Conservation (phyloP, 2,113 vertebrate species). For the Tiliqua scincoides region DNA sequence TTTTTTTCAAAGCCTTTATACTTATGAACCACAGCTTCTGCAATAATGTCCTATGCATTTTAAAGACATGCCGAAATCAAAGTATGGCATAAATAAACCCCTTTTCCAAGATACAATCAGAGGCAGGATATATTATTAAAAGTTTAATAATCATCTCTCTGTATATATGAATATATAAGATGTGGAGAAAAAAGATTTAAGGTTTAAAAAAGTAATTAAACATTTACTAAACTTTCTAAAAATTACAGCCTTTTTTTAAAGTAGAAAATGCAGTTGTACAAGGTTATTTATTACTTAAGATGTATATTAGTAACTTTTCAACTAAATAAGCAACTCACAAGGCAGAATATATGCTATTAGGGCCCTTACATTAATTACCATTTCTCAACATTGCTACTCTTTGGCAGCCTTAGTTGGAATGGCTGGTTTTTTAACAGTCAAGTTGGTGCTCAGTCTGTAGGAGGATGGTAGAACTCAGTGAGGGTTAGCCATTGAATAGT, state of each 20-base stretch:
- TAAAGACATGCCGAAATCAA: conserved; percentile 28
- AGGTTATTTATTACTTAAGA: too few species aligned
- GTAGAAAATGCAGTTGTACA: neutral
- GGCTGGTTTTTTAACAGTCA: too few species aligned
- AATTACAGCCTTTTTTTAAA: neutral
- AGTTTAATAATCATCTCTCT: conserved; percentile 20
- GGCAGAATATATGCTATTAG: too few species aligned
- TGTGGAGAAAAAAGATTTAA: neutral
- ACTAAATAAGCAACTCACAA: too few species aligned
- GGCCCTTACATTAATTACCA: too few species aligned
- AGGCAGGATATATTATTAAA: neutral
- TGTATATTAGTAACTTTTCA: too few species aligned
- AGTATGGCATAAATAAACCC: conserved; percentile 36
- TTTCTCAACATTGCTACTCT: too few species aligned
- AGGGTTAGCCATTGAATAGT: too few species aligned
- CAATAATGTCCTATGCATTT: conserved; percentile 59
- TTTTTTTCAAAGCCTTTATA: conserved; percentile 60
- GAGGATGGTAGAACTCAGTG: too few species aligned
- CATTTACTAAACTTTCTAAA: neutral
- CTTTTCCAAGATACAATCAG: conserved; percentile 22
- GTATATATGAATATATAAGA: neutral
- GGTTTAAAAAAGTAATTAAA: conserved; percentile 1
- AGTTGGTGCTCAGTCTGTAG: too few species aligned
- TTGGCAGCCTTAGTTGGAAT: too few species aligned
- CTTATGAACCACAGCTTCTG: conserved; percentile 12